A percentile compares a stretch with the other conserved stretches of the same genome.
phyloP scores from a whole-genome alignment of 1,140 invertebrate genomes.

The Lordiphosa stackelbergi region DNA sequence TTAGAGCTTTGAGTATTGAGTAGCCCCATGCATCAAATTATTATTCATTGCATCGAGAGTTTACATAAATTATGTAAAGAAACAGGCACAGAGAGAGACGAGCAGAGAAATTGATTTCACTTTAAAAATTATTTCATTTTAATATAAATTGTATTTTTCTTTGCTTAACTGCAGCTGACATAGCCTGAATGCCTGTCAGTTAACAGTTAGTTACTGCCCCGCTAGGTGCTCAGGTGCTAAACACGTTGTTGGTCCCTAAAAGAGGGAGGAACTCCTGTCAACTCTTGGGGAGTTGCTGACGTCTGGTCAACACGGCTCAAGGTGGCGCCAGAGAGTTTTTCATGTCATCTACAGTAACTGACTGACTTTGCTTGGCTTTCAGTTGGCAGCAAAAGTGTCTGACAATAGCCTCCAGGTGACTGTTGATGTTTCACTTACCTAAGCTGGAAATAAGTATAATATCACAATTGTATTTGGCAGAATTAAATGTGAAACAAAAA shows the following conservation, averaged over 20 bases:
- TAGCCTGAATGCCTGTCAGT: constrained; percentile 56
- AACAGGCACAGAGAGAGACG: background rate
- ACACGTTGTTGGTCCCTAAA: constrained; percentile 1
- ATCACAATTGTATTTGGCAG: constrained; percentile 9
- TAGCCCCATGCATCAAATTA: constrained; percentile 42
- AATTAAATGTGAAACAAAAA: constrained; percentile 2
- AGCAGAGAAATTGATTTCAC: constrained; percentile 36
- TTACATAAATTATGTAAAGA: constrained; percentile 44
- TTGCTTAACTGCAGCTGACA: constrained; percentile 41
- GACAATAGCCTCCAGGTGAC: constrained; percentile 39
- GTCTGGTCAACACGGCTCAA: constrained; percentile 21
- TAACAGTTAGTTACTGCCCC: constrained; percentile 33
- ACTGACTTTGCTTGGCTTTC: constrained; percentile 3
- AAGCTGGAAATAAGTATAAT: constrained; percentile 2
- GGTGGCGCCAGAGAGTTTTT: constrained; percentile 18
- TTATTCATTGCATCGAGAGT: constrained; percentile 62
- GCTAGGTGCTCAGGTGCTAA: constrained; percentile 32
- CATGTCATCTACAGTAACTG: constrained; percentile 11
- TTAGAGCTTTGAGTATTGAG: constrained; percentile 48
- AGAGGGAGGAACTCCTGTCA: constrained; percentile 22
- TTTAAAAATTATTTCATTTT: constrained; percentile 28
- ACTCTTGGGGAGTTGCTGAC: constrained; percentile 14
- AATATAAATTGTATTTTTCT: constrained; percentile 26
- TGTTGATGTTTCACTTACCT: constrained; percentile 26
- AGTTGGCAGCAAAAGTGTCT: constrained; percentile 15